Conservation (phyloP, 1,140 invertebrate genomes). For the Hormaphis cornu region DNA sequence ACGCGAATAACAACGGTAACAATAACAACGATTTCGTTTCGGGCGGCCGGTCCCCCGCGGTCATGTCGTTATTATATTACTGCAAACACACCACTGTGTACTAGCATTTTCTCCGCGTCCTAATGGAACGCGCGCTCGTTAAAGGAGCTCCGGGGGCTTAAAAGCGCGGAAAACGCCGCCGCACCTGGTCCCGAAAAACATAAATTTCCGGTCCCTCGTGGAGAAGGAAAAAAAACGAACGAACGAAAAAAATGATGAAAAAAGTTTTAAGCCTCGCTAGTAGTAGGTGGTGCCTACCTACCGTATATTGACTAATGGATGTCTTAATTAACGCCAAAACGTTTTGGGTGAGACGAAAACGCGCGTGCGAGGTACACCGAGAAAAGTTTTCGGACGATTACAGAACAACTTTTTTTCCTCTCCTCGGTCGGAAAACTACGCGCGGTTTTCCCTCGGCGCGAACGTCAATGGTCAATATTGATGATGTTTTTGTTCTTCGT, state of each 20-base stretch:
- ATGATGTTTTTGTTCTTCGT: not conserved
- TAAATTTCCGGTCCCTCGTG: not conserved
- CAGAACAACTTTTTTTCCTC: conserved; percentile 8
- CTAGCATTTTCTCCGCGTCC: conserved; percentile 5
- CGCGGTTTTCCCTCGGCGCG: conserved; percentile 1
- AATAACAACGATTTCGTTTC: too few relatives aligned
- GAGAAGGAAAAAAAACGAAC: not conserved
- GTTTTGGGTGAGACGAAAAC: not conserved
- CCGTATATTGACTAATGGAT: conserved; percentile 30
- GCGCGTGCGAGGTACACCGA: not conserved
- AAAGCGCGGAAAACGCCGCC: not conserved
- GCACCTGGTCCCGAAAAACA: conserved; percentile 19
- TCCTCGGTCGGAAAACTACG: not conserved
- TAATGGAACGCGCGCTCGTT: conserved; percentile 26
- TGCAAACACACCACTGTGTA: too few relatives aligned
- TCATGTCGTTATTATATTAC: too few relatives aligned
- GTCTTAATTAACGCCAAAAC: conserved; percentile 29
- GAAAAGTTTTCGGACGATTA: conserved; percentile 9
- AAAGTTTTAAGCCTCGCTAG: not conserved
- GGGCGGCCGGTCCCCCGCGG: not conserved
- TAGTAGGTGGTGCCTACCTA: not conserved
- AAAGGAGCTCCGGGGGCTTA: conserved; percentile 2
- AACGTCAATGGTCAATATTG: conserved; percentile 28
- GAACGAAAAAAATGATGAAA: conserved; percentile 7
- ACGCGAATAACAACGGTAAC: not conserved